These are phyloP conservation scores for Falco columbarius DNA, from an alignment of 2,797 vertebrate genomes.

Conservation along the genomic window DNA sequence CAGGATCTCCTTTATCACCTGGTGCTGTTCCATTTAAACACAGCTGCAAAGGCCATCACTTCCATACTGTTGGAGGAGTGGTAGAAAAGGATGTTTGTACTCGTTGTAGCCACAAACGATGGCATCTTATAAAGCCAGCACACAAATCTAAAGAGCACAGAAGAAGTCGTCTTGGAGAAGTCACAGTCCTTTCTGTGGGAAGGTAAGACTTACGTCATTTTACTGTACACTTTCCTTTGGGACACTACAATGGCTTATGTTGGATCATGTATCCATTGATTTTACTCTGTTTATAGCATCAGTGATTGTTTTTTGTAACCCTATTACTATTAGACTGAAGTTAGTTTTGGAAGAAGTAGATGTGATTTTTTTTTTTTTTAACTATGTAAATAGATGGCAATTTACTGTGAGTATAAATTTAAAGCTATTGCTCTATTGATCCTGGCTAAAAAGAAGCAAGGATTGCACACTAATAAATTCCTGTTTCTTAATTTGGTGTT, in stretches of 20 bases:
- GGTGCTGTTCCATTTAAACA: constrained; percentile 82
- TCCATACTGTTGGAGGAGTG: constrained; percentile 90
- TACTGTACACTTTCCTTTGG: neutral
- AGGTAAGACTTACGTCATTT: constrained; percentile 74
- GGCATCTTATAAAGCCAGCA: constrained; percentile 85
- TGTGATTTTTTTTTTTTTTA: neutral
- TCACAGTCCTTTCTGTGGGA: constrained; percentile 95
- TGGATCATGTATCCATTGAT: neutral
- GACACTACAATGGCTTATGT: accelerated
- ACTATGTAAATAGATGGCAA: neutral
- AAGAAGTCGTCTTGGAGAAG: constrained; percentile 81
- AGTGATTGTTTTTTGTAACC: neutral
- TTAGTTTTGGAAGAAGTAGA: neutral
- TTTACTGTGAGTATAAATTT: neutral
- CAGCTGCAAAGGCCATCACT: constrained; percentile 84
- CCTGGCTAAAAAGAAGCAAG: neutral
- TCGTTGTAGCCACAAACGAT: constrained; percentile 92
- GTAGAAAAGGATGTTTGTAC: constrained; percentile 87
- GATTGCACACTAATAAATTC: neutral
- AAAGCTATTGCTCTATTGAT: neutral
- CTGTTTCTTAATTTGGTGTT: neutral
- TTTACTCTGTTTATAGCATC: neutral
- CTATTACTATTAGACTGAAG: neutral
- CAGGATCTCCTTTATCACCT: constrained; percentile 79
- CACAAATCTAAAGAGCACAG: constrained; percentile 76